Base-by-base conservation (phyloP, 2,797 vertebrate genomes). In the Thalassophryne amazonica region DNA sequence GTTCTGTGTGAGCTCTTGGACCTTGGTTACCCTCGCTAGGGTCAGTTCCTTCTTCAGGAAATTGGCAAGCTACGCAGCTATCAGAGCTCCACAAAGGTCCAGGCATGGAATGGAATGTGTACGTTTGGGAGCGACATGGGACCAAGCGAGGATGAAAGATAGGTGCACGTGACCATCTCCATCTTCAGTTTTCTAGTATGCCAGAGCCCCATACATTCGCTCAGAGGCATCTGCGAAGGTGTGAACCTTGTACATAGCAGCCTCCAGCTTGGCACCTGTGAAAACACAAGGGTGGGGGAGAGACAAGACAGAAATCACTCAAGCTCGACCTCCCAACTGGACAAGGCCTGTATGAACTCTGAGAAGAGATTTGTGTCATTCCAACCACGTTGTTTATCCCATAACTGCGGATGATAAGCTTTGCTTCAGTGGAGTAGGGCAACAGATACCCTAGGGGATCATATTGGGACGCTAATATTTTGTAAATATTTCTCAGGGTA, bases 391-490 rank as follows among this genome's bases (percentile, higher is more conserved):
- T 37, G 21, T 6, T 42, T 43, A 5, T 45, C 33, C 52, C 45
- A 57, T 5, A 64, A n/a, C 3, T 31, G 24, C 31, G 28, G 15
- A 63, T 8, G 10, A 55, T 16, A 21, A 43, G 22, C 9, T 40
- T 48, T 7, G 35, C 57, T 23, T 31, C 30, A 3, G 29, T 39
- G 15, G n/a, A n/a, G n/a, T n/a, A n/a, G n/a, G n/a, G n/a, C n/a
- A n/a, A n/a, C n/a, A n/a, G n/a, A n/a, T n/a, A 57, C n/a, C 45
- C 45, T 10, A 57, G 17, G 10, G 52, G 60, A 32, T 43, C 25
- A 5, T 50, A 45, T 9, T 50, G 46, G 16, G 16, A 25, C 12
- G 55, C 15, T 3, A 55, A 31, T 8, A 54, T 51, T 20, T 15
- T 36, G 15, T 43, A 54, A 11, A 45, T 45, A 11, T 35, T 27